Base-by-base conservation (phyloP, 2,113 vertebrate genomes). In the Sceloporus undulatus region DNA sequence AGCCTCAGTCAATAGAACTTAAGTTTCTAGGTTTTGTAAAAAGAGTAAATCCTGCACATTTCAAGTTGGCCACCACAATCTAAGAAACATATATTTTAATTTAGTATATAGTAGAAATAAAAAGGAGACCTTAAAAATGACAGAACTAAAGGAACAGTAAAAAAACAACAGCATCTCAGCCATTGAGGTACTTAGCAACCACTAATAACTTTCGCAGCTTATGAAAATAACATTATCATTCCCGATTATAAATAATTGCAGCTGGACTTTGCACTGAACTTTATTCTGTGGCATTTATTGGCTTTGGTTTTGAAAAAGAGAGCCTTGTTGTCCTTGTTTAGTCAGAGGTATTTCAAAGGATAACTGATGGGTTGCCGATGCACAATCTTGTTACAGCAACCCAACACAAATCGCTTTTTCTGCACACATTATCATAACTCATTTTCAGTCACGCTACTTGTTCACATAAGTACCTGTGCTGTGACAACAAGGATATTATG, bases 161-260 rank as follows among this genome's bases (percentile, higher is more conserved):
- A 23, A 48, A 2, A 7, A 48, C 42, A 48, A 48, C 42, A 4
- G 0, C 42, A 4, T 10, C 13, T 13, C 40, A 59, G 16, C 70
- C 40, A 89, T 90, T 85, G 88, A 91, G 48, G 89, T 78, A 80
- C 19, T 0, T 85, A 93, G 90, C 89, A 93, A 92, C 89, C 92
- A 87, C 85, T 91, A 92, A 90, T 84, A 88, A 83, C 88, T 93
- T 91, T 82, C 80, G 85, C 86, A 38, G 90, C 93, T 93, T 88
- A 91, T 79, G 84, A 76, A 93, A 92, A 90, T 21, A 86, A 70
- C 34, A 91, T 82, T 68, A 79, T 88, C 86, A 77, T 73, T 90
- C 48, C 83, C 75, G 86, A 81, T 40, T 89, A 79, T n/a, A 90
- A 82, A 93, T 92, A 91, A 92, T 54, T 92, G 79, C 62, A 87